Conservation (phyloP, 2,797 vertebrate genomes). For the Oceanodroma leucorhoa region DNA sequence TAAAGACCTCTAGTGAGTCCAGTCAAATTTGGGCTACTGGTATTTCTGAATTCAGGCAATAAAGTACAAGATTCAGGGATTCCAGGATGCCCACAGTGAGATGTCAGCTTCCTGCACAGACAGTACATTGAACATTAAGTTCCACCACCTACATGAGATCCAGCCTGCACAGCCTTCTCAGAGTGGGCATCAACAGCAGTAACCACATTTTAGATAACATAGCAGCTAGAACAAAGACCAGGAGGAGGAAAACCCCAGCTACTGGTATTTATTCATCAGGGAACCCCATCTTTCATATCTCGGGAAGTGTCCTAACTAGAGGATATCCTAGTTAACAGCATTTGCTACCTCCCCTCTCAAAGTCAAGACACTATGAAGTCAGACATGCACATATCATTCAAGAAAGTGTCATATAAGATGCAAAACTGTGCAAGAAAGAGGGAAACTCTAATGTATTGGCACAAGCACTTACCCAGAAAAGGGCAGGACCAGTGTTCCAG, state of each 20-base stretch:
- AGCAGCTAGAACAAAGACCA: not conserved
- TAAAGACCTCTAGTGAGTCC: not conserved
- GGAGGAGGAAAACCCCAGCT: not conserved
- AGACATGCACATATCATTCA: not conserved
- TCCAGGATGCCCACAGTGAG: not conserved
- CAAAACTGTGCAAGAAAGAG: not conserved
- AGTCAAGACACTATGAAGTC: not conserved
- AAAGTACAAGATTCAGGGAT: not conserved
- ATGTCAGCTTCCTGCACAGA: not conserved
- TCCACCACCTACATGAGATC: not conserved
- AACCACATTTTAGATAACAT: not conserved
- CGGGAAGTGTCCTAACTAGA: not conserved
- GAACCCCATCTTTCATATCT: not conserved
- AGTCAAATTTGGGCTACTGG: not conserved
- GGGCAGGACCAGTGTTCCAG: not conserved
- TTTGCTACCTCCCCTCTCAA: not conserved
- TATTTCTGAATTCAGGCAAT: not conserved
- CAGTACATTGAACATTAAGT: not conserved
- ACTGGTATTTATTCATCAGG: not conserved
- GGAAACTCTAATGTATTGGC: not conserved
- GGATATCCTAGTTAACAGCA: not conserved
- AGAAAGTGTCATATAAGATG: fast-evolving
- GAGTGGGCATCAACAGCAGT: not conserved
- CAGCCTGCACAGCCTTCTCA: not conserved
- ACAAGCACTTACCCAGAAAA: not conserved